phyloP scores from a whole-genome alignment of 2,113 vertebrate species.

The Drymodes brunneopygia region DNA sequence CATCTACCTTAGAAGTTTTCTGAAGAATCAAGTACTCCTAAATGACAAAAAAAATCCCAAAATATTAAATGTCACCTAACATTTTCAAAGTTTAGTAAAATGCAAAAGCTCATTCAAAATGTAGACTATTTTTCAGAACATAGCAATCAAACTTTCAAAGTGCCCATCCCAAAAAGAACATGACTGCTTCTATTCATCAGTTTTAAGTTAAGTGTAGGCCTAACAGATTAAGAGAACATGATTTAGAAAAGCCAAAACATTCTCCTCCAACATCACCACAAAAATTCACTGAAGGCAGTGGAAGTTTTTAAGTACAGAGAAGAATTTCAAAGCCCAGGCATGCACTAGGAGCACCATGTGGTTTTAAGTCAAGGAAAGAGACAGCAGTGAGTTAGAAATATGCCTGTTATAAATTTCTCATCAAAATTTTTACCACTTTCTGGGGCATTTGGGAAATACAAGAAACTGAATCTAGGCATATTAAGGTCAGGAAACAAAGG shows the following conservation, averaged over 20 bases:
- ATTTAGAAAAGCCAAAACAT: background rate
- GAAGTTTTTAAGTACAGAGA: background rate
- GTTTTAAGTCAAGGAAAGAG: background rate
- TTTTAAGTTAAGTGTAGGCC: background rate
- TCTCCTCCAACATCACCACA: background rate
- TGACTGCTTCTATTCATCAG: background rate
- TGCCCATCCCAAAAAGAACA: background rate
- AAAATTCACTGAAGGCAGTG: background rate
- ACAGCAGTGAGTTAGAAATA: background rate
- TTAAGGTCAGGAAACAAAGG: background rate
- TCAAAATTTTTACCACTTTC: background rate
- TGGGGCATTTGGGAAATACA: background rate
- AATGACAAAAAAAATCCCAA: slow-evolving; percentile 19
- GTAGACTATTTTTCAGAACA: background rate
- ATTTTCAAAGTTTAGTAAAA: background rate
- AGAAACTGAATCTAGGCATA: background rate
- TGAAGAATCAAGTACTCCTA: slow-evolving; percentile 86
- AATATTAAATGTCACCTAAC: background rate
- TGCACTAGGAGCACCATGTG: background rate
- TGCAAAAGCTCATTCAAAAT: background rate
- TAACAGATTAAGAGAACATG: background rate
- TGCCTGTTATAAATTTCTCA: background rate
- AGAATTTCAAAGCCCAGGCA: background rate
- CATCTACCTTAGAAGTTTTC: slow-evolving; percentile 88
- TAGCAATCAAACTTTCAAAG: background rate